phyloP scores from a whole-genome alignment of 1,140 invertebrate genomes.

The Procambarus virginalis region DNA sequence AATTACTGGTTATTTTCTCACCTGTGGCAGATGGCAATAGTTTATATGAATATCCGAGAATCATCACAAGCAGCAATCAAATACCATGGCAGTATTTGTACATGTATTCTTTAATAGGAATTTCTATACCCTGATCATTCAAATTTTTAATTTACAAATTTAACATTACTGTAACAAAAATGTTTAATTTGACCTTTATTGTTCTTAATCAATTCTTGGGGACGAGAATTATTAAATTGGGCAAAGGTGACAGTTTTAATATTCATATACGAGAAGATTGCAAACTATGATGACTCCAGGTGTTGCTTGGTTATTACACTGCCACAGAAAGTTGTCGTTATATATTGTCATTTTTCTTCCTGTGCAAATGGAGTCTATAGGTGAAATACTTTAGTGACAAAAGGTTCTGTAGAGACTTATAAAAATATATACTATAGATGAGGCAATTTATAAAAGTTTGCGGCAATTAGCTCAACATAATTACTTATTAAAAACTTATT shows the following conservation, averaged over 20 bases:
- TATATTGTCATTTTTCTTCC: slow-evolving; percentile 25
- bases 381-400: slow-evolving; percentile 3
- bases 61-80: slow-evolving; percentile 1
- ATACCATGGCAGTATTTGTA: not conserved
- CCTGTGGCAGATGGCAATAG: slow-evolving; percentile 40
- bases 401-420: not conserved
- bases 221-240: no score
- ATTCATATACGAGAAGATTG: not conserved
- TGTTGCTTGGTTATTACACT: slow-evolving; percentile 28
- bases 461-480: not conserved
- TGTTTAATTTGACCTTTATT: no score
- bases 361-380: slow-evolving; percentile 44
- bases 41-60: slow-evolving; percentile 29
- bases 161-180: no score
- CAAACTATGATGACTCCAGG: slow-evolving; percentile 31
- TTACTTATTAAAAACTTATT: not conserved
- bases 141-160: no score
- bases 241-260: no score
- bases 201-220: no score
- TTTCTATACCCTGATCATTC: no score
- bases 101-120: not conserved
- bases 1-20: slow-evolving; percentile 44
- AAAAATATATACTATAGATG: not conserved
- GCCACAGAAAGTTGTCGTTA: slow-evolving; percentile 35
- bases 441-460: slow-evolving; percentile 9